Conservation (phyloP, 2,888 invertebrate genomes). For the Ecdyonurus torrentis region DNA sequence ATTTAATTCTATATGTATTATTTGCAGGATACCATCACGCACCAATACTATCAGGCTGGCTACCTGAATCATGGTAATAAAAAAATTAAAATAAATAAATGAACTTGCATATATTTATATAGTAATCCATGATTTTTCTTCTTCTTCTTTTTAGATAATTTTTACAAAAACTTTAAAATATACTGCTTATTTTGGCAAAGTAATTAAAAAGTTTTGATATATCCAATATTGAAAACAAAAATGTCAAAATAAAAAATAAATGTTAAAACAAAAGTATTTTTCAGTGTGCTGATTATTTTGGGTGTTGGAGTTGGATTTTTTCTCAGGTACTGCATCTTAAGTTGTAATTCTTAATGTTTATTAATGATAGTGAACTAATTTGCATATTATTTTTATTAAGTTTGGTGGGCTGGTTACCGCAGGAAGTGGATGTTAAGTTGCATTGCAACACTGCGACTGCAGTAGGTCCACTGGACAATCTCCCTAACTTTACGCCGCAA, state of each 20-base stretch:
- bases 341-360: background rate
- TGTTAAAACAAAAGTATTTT: conserved; percentile 10
- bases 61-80: conserved; percentile 23
- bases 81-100: no score
- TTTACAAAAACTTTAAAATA: background rate
- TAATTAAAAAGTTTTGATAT: background rate
- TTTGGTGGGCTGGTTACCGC: no score
- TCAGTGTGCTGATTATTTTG: conserved; percentile 30
- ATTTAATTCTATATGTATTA: no score
- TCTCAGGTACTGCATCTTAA: conserved; percentile 23
- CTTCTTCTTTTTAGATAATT: background rate
- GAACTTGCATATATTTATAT: background rate
- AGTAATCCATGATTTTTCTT: background rate
- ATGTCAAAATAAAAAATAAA: background rate
- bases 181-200: background rate
- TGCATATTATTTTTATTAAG: no score
- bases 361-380: background rate
- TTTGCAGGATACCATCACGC: conserved; percentile 27
- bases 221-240: background rate
- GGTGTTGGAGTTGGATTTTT: conserved; percentile 28
- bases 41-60: conserved; percentile 19
- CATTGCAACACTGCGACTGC: no score
- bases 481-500: conserved; percentile 23
- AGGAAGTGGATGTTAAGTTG: no score
- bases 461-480: conserved; percentile 10